Base-by-base conservation (phyloP, 2,888 invertebrate genomes). In the Eucera pruinosa region DNA sequence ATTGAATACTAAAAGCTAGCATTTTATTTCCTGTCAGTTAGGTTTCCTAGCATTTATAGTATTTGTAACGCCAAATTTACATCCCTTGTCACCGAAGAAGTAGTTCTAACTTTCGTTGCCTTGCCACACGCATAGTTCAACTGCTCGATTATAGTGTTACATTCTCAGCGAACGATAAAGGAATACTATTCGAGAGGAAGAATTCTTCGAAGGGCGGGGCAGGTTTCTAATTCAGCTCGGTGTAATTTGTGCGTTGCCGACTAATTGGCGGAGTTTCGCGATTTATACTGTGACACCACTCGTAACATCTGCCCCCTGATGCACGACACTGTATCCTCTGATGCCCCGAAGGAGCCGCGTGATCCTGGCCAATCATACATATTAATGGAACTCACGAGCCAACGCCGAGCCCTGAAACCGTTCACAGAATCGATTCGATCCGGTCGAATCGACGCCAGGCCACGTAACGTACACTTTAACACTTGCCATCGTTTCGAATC, bases 361-460 rank as follows among this genome's bases (percentile, higher is more conserved):
- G 84, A 88, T 90, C 81, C 85, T 83, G 78, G 77, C 83, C 82
- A 86, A 90, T 89, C 90, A 89, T 88, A 88, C 89, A 89, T 90
- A 90, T 90, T 90, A 90, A 90, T 90, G 85, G 88, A 66, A 72
- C 71, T 83, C 73, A 78, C 73, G 82, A 78, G 81, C 62, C 77
- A 78, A 75, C 45, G 45, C 64, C 57, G 52, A 66, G 64, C 70
- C 78, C 73, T 61, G 60, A 68, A 79, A 79, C 73, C 73, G 66
- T 57, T 86, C 81, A 80, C 80, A 85, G 82, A 81, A 85, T 81
- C 72, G 66, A 68, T 58, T 67, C 65, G 64, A 58, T 45, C 30
- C 73, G 50, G 50, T 36, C 45, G 45, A 30, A 48, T 33, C 43
- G 20, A 33, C 20, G 45, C 43, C 54, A 11, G 6, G 30, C 30